Percentiles rank a stretch among this genome's conserved stretches.
Evolutionary conservation across 2,888 invertebrate genomes (phyloP).

Genomic region (Onchidella celtica): DNA sequence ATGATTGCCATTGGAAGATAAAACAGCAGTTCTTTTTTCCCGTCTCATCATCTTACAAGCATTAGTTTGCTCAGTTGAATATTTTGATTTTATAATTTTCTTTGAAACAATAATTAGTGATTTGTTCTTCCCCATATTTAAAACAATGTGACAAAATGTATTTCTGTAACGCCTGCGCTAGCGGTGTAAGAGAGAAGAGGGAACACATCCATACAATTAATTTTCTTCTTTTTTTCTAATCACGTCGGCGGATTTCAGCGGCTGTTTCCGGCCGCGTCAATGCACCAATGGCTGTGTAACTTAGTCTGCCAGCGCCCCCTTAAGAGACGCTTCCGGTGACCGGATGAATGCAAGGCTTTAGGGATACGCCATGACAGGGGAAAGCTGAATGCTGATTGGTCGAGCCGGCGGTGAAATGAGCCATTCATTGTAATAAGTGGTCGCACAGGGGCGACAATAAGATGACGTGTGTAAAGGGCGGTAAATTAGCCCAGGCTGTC

Average conservation of each 20-base stretch:
- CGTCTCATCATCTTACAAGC: no score
- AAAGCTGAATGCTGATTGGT: neutral
- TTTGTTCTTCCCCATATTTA: no score
- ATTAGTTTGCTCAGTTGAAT: no score
- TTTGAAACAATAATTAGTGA: no score
- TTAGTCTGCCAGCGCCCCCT: neutral
- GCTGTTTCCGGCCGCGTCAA: neutral
- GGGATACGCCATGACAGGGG: neutral
- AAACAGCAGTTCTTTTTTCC: no score
- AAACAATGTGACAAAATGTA: no score
- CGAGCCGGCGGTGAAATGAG: conserved; percentile 8
- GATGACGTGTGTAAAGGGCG: neutral
- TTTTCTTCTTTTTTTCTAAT: neutral
- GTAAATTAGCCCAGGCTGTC: neutral
- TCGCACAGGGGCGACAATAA: neutral
- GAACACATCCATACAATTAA: neutral
- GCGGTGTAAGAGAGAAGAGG: no score
- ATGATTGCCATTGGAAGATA: no score
- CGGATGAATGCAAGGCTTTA: conserved; percentile 5
- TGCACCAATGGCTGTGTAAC: neutral
- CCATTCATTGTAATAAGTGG: neutral
- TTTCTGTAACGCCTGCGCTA: no score
- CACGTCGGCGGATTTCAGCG: neutral
- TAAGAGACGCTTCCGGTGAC: neutral
- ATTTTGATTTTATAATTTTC: no score